Base-by-base conservation (phyloP, 2,888 invertebrate genomes). In the Cheilosia scutellata region DNA sequence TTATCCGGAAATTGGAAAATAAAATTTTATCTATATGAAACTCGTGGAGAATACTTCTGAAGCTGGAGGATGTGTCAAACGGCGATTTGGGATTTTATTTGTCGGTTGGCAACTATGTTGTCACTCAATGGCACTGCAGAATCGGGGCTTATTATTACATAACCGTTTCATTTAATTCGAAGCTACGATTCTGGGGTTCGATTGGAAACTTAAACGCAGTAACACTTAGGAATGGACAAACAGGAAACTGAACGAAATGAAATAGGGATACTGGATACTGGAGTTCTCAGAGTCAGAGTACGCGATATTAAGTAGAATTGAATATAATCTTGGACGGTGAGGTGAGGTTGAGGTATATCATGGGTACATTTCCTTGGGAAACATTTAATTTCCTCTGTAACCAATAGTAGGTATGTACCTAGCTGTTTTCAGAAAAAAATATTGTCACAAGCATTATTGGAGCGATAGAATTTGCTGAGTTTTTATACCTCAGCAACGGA, bases 1-100 rank as follows among this genome's bases (percentile, higher is more conserved):
- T 49, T 40, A 37, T 4, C 44, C 70, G 84, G 84, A 84, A 84
- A 84, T 84, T 84, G 79, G 79, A 84, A 84, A 53, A 84, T 84
- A 84, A 84, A 75, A 79, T 84, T 84, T 84, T 84, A 84, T 74
- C 47, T 70, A 53, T 37, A 63, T 29, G 63, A 31, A 66, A 6
- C 44, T 80, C 66, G 53, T 62, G 31, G 60, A 49, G 13, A 53
- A 44, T 40, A 49, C 51, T 47, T 7, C 2, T 47, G 9, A 47
- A 47, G 20, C 40, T 40, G 60, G 33, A 53, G 60, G 49, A 77
- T 58, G 77, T 77, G 77, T 58, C 72, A 62, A 62, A 27, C 37
- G 27, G 65, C 51, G 58, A 72, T 57, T 55, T 13, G 71, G 40
- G 9, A 31, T 68, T 82, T 71, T 65, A 68, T 77, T 76, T 77